Percentiles rank a stretch among this genome's conserved stretches.
phyloP scores from a whole-genome alignment of 1,140 invertebrate genomes.

The Drosophila mayri region DNA sequence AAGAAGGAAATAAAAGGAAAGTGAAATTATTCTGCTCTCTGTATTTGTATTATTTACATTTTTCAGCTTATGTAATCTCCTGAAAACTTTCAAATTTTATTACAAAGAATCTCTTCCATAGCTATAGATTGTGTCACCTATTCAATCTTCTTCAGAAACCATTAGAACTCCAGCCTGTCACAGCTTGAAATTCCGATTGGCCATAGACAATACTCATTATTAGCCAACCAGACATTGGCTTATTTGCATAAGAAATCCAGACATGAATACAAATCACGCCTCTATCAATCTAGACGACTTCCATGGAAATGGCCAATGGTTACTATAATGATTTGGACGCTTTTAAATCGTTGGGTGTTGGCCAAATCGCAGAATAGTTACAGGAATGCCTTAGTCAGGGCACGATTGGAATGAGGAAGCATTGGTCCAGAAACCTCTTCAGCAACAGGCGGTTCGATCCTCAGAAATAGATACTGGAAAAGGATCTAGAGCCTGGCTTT shows the following conservation, averaged over 20 bases:
- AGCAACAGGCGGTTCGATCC: conserved; percentile 15
- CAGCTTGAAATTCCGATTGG: conserved; percentile 22
- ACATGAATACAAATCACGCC: conserved; percentile 32
- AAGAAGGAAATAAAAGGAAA: neutral
- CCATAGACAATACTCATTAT: conserved; percentile 27
- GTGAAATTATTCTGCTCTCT: neutral
- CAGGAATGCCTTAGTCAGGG: conserved; percentile 3
- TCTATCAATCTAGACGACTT: conserved; percentile 38
- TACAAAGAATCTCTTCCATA: no score
- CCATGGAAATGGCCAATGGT: conserved; percentile 51
- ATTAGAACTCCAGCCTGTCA: conserved; percentile 1
- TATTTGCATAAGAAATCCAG: conserved; percentile 37
- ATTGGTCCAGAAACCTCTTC: conserved; percentile 5
- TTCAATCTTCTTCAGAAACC: conserved; percentile 8
- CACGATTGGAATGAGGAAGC: conserved; percentile 13
- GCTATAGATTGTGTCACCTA: neutral
- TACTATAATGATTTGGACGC: conserved; percentile 51
- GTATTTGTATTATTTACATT: neutral
- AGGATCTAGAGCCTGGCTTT: conserved; percentile 18
- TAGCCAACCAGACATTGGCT: conserved; percentile 21
- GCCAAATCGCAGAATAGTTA: conserved; percentile 10
- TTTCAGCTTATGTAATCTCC: neutral
- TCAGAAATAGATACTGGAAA: conserved; percentile 11
- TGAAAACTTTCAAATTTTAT: neutral
- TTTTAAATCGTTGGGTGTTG: conserved; percentile 63